Evolutionary conservation across 2,888 invertebrate genomes (phyloP), one percentile per base, ranked within the genome.

Genomic region (Heliconius charithonia): DNA sequence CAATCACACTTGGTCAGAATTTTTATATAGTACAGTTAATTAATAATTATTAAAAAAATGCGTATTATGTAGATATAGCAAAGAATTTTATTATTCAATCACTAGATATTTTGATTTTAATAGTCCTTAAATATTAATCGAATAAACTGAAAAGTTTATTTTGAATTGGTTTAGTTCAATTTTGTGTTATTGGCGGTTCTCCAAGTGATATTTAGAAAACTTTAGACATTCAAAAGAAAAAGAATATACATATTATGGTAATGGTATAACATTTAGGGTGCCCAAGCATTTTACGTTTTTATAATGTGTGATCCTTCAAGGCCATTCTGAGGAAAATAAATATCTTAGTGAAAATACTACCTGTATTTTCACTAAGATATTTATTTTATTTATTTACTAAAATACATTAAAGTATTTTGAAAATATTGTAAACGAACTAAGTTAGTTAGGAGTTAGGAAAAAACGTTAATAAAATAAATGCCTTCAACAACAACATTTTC

Each of bases 161-260:
- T 69, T n/a, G 19, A 41, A 69, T n/a, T 25, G 37, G 25, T 37
- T 69, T 69, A 69, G n/a, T 25, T n/a, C 25, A 41, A 37, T n/a
- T 41, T 41, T 67, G 25, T 69, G 41, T 69, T 41, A 69, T 69
- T 69, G 69, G 69, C 69, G 6, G 16, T 25, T 41, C 25, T 69
- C 69, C 69, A 41, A 37, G 69, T 25, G n/a, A 41, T 41, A 41
- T 69, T 37, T 69, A 41, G 41, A n/a, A 69, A 69, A 69, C 41
- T 69, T 69, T 69, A 69, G 25, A 41, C 41, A 69, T 69, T 69
- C 41, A 69, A 37, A 41, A 69, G n/a, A 69, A 69, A 41, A 41
- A 69, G 69, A 25, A 69, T 41, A 22, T 41, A 69, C 69, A 69
- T 69, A 69, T 41, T 69, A 69, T 69, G 41, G 25, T 13, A 41